phyloP scores from a whole-genome alignment of 1,140 invertebrate genomes.

The Euwallacea similis region DNA sequence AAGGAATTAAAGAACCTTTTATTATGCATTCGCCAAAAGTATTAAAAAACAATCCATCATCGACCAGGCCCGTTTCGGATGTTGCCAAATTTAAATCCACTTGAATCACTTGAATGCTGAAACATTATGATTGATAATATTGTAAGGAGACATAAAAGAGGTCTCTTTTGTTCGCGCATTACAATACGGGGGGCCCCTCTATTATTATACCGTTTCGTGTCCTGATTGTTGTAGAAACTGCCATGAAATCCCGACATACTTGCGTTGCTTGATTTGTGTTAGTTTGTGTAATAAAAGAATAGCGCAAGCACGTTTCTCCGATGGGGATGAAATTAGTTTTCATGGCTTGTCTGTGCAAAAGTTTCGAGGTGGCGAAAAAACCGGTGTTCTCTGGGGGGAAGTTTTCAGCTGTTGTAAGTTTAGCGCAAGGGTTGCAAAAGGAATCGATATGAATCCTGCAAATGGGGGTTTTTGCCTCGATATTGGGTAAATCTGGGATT shows the following conservation, averaged over 20 bases:
- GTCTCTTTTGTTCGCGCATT: constrained; percentile 1
- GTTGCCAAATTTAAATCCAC: constrained; percentile 37
- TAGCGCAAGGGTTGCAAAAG: not conserved
- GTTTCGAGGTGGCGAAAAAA: not conserved
- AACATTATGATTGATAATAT: constrained; percentile 38
- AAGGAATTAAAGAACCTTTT: too few species aligned
- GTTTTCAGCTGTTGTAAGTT: constrained; percentile 5
- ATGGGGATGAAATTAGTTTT: too few species aligned
- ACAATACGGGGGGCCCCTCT: too few species aligned
- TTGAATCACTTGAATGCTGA: constrained; percentile 31
- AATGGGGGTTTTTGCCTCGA: not conserved
- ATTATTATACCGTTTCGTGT: too few species aligned
- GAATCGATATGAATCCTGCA: not conserved
- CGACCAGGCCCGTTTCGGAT: constrained; percentile 26
- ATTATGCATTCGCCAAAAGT: not conserved
- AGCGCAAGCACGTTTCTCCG: too few species aligned
- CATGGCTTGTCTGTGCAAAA: too few species aligned
- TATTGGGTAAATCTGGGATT: too few species aligned
- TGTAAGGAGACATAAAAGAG: constrained; percentile 27
- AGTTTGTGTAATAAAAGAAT: too few species aligned
- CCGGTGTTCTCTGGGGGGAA: not conserved
- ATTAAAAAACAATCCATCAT: constrained; percentile 37
- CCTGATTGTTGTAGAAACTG: too few species aligned
- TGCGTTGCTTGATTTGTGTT: too few species aligned
- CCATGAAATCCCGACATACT: too few species aligned